phyloP scores from a whole-genome alignment of 1,140 invertebrate genomes.

The Drosophila gunungcola region DNA sequence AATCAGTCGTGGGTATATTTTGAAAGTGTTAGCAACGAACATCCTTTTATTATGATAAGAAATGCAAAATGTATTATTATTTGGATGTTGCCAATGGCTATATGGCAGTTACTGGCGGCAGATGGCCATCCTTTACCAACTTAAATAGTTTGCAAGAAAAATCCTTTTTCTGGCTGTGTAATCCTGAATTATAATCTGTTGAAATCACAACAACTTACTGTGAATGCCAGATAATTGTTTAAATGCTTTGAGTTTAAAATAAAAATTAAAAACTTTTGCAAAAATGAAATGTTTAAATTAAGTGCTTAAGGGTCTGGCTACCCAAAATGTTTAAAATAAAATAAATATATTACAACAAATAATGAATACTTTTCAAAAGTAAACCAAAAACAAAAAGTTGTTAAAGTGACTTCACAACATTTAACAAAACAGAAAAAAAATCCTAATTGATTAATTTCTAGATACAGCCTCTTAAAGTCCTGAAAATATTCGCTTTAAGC shows the following conservation, averaged over 20 bases:
- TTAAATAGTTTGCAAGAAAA: neutral
- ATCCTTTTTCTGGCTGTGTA: neutral
- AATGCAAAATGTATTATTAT: neutral
- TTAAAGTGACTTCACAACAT: too few relatives aligned
- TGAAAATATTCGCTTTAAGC: slow-evolving; percentile 5
- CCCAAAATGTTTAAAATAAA: neutral
- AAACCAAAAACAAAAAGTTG: neutral
- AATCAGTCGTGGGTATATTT: neutral
- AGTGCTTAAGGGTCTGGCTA: too few relatives aligned
- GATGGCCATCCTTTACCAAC: neutral
- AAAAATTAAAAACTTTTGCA: neutral
- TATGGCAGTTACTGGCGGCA: neutral
- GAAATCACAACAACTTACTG: neutral
- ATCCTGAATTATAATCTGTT: neutral
- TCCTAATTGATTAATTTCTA: too few relatives aligned
- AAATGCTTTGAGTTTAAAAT: too few relatives aligned
- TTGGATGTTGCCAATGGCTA: neutral
- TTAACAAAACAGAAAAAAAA: too few relatives aligned
- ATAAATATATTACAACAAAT: neutral
- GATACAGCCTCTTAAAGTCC: slow-evolving; percentile 8
- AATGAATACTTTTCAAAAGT: too few relatives aligned
- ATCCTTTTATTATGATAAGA: neutral
- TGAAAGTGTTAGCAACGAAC: neutral
- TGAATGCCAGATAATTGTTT: neutral
- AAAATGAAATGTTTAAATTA: too few relatives aligned